phyloP scores from a whole-genome alignment of 2,797 vertebrate species.

The Urocyon cinereoargenteus region DNA sequence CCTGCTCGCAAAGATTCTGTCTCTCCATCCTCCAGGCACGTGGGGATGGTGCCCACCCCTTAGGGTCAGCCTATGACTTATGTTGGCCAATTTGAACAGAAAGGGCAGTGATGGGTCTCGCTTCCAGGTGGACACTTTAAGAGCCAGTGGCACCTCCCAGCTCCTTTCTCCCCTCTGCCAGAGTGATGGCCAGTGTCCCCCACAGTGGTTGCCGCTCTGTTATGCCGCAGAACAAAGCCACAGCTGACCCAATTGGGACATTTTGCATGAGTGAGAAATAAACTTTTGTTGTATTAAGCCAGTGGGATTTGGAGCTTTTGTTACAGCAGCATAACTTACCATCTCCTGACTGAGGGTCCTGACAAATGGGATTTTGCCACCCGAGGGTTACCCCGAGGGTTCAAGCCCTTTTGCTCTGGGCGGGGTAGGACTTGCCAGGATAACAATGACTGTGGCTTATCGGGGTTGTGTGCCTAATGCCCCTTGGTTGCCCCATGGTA shows the following conservation, averaged over 20 bases:
- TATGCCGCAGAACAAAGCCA: neutral
- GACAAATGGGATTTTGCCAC: neutral
- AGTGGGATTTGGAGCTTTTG: neutral
- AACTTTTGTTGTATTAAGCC: slow-evolving; percentile 27
- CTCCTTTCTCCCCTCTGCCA: neutral
- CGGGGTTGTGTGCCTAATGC: neutral
- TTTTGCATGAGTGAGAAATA: neutral
- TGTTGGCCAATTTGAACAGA: neutral
- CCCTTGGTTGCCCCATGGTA: no score
- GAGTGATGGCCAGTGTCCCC: neutral
- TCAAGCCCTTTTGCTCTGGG: neutral
- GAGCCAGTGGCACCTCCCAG: neutral
- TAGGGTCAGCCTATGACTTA: neutral
- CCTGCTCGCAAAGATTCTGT: no score
- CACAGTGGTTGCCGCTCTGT: neutral
- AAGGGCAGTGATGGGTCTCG: neutral
- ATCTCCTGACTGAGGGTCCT: neutral
- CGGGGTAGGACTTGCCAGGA: neutral
- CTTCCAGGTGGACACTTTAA: neutral
- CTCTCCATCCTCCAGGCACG: neutral
- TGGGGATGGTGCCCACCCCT: neutral
- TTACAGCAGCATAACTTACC: neutral
- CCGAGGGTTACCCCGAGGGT: neutral
- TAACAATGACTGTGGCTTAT: neutral
- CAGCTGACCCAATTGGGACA: neutral